These are phyloP conservation scores for Catocala nupta DNA, from an alignment of 2,888 invertebrate genomes.

Conservation along the genomic window DNA sequence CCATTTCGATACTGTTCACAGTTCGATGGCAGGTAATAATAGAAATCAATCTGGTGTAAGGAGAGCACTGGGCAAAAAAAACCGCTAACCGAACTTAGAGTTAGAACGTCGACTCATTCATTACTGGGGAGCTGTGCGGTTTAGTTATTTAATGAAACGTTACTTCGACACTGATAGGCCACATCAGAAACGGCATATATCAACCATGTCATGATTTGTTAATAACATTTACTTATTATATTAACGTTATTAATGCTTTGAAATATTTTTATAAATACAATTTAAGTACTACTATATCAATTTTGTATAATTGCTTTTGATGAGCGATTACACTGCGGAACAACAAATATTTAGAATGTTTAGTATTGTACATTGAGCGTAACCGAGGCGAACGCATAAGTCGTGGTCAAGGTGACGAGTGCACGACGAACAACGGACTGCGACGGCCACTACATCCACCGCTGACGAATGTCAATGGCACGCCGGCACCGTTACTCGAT, in stretches of 20 bases:
- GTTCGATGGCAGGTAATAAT: slow-evolving; percentile 72
- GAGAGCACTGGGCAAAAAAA: slow-evolving; percentile 77
- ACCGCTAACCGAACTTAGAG: slow-evolving; percentile 79
- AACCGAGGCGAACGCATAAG: slow-evolving; percentile 25
- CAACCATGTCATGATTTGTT: slow-evolving; percentile 53
- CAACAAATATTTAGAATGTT: slow-evolving; percentile 8
- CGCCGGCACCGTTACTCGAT: slow-evolving; percentile 84
- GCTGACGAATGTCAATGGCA: slow-evolving; percentile 86
- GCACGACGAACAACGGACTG: slow-evolving; percentile 58
- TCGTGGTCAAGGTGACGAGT: slow-evolving; percentile 48
- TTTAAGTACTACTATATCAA: neutral
- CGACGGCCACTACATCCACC: slow-evolving; percentile 63
- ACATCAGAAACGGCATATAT: slow-evolving; percentile 58
- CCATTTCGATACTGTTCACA: slow-evolving; percentile 72
- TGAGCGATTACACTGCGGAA: neutral
- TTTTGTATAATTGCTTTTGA: neutral
- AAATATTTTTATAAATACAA: neutral
- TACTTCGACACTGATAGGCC: slow-evolving; percentile 63
- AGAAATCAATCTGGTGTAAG: slow-evolving; percentile 77
- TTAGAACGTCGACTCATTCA: slow-evolving; percentile 74
- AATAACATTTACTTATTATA: slow-evolving; percentile 22
- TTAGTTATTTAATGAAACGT: slow-evolving; percentile 79
- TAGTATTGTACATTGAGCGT: slow-evolving; percentile 13
- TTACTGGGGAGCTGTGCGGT: slow-evolving; percentile 74
- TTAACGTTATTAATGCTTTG: too few relatives aligned